phyloP scores from a whole-genome alignment of 2,797 vertebrate species.

The Acomys russatus region DNA sequence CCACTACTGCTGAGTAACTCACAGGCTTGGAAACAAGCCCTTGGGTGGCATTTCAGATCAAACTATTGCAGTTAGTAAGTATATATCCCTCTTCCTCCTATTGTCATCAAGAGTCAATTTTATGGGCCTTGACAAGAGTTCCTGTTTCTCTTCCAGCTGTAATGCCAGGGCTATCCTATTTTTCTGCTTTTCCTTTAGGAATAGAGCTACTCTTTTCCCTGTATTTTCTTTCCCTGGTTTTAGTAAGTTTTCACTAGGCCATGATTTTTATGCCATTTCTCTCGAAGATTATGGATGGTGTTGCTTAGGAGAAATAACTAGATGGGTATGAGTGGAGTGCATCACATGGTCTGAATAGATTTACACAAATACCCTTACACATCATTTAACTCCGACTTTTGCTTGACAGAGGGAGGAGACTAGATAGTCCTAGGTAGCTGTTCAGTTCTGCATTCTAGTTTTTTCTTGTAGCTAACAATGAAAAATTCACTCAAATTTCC shows the following conservation, averaged over 20 bases:
- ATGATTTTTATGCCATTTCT: background rate
- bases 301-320: background rate
- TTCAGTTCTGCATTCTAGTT: background rate
- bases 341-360: background rate
- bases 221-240: background rate
- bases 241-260: background rate
- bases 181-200: background rate
- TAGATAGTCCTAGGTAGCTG: background rate
- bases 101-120: conserved; percentile 14
- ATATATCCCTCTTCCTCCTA: background rate
- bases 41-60: background rate
- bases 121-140: background rate
- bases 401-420: background rate
- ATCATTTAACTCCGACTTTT: conserved; percentile 1
- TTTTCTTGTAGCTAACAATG: background rate
- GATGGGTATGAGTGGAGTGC: conserved; percentile 9
- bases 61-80: background rate
- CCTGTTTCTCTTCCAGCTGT: background rate
- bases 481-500: background rate
- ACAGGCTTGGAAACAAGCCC: background rate
- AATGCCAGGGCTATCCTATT: background rate
- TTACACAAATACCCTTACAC: background rate
- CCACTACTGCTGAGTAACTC: no score
- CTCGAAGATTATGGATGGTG: background rate
- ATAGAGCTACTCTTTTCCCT: background rate